These are phyloP conservation scores for Ophonus ardosiacus DNA, from an alignment of 2,888 invertebrate species.

Conservation along the genomic window DNA sequence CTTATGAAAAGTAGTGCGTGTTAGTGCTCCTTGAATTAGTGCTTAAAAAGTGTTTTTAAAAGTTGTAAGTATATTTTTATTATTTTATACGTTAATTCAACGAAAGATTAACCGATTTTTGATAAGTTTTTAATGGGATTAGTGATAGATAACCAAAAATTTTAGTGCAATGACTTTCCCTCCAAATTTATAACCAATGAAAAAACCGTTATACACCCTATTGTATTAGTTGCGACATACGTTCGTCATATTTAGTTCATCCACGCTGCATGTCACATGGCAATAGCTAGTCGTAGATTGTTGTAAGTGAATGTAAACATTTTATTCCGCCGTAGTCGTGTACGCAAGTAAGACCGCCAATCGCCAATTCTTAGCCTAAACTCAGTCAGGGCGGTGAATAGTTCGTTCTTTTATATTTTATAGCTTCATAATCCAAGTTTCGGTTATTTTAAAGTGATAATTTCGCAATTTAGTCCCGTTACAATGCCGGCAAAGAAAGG, in stretches of 20 bases:
- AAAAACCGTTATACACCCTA: background rate
- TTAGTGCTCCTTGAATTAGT: background rate
- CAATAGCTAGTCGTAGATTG: background rate
- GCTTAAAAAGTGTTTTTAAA: background rate
- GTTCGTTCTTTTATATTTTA: background rate
- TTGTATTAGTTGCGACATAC: background rate
- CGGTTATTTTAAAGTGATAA: background rate
- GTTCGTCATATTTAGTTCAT: background rate
- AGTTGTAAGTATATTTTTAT: background rate
- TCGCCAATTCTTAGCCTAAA: too few species aligned
- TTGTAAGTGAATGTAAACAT: background rate
- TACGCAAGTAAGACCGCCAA: background rate
- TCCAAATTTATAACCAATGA: background rate
- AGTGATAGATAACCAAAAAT: background rate
- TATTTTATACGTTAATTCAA: background rate
- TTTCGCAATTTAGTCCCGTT: background rate
- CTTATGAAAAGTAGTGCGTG: background rate
- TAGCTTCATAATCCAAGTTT: background rate
- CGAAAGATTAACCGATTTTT: background rate
- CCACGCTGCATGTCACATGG: background rate
- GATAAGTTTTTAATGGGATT: background rate
- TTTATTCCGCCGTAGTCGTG: background rate
- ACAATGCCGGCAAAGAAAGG: slow-evolving; percentile 61
- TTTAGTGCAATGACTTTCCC: background rate
- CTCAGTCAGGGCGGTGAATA: background rate